phyloP scores from a whole-genome alignment of 1,140 invertebrate genomes.

The Meloidogyne hapla region DNA sequence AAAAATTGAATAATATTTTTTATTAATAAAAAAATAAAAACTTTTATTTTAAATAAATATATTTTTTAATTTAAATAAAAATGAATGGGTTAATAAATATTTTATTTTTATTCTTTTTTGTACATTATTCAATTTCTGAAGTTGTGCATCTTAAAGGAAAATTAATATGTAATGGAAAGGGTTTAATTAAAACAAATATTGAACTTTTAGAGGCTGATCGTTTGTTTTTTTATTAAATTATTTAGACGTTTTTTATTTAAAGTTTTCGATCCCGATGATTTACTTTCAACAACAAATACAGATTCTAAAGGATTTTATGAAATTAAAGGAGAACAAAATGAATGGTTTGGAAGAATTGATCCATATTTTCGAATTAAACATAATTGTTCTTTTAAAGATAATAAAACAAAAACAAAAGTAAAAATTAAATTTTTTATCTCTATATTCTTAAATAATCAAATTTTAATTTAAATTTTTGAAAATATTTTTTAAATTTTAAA shows the following conservation, averaged over 20 bases:
- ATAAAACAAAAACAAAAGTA: not conserved
- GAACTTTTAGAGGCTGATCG: not conserved
- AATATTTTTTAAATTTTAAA: not conserved
- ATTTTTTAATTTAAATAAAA: not conserved
- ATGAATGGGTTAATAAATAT: not conserved
- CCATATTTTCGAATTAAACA: not conserved
- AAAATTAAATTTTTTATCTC: not conserved
- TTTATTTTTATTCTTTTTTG: not conserved
- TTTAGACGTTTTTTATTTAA: not conserved
- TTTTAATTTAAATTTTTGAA: too few species aligned
- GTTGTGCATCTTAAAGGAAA: not conserved
- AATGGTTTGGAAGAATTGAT: not conserved
- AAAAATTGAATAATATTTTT: too few species aligned
- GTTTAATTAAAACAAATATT: not conserved
- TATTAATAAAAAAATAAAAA: too few species aligned
- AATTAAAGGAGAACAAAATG: conserved; percentile 10
- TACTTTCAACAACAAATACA: not conserved
- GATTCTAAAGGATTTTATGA: not conserved
- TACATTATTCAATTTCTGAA: not conserved
- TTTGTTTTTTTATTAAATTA: not conserved
- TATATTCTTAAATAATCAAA: too few species aligned
- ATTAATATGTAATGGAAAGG: not conserved
- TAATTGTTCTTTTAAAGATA: not conserved
- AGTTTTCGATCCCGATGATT: conserved; percentile 1
- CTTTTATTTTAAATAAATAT: too few species aligned